Base-by-base conservation (phyloP, 2,888 invertebrate genomes). In the Sarcophaga rosellei region DNA sequence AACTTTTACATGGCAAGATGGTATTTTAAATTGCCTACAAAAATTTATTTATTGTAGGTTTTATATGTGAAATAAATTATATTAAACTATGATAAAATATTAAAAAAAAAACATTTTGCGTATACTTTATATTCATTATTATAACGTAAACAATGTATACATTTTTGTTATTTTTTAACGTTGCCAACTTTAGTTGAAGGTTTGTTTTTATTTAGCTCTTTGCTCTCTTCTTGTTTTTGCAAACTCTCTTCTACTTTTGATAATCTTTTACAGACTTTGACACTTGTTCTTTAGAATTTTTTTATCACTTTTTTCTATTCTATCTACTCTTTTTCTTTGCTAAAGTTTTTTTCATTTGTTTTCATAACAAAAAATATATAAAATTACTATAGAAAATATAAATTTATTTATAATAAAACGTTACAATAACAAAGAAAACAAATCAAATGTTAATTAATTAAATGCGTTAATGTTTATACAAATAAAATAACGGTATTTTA, bases 281-380 rank as follows among this genome's bases (percentile, higher is more conserved):
- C 79, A 80, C 65, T 76, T 79, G 74, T 59, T 47, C 44, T 70
- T 4, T 6, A 5, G 8, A 20, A 23, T 59, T 76, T 76, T 76
- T 25, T 84, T 69, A 70, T 79, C 74, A 53, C 53, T 45, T 23
- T 59, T 72, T 57, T 53, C 23, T 21, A 45, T 69, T 83, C 76
- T 45, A 47, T 21, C 44, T n/a, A 72, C 45, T 47, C 47, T 35
- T 74, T 81, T 66, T 57, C 73, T 69, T 35, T 35, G 35, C 35
- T 69, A 73, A 73, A 70, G 81, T 85, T 73, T 74, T 79, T 68
- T 11, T 25, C 66, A 63, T 73, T 81, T 85, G 85, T 85, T 81
- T 85, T 85, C 85, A 85, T 85, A 85, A 85, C 85, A 85, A 85
- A 73, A 74, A 75, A 79, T 35, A 35, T 53, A 53, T 53, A 53